Evolutionary conservation across 2,113 vertebrate species (phyloP).

Genomic region (Taurulus bubalis): DNA sequence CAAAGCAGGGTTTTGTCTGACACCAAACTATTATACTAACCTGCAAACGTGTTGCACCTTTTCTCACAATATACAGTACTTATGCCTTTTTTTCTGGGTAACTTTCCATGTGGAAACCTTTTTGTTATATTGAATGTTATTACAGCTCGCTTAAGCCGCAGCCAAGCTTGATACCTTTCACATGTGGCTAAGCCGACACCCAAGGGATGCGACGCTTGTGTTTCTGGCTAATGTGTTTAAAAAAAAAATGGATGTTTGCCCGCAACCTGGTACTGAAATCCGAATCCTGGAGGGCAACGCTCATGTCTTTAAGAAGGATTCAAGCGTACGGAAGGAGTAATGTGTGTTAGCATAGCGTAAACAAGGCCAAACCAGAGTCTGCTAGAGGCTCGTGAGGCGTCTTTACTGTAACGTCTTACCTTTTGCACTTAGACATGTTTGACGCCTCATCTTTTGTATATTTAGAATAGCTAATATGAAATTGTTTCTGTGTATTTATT

Average conservation of each 20-base stretch:
- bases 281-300: not conserved
- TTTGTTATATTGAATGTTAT: slow-evolving; percentile 63
- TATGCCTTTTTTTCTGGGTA: slow-evolving; percentile 60
- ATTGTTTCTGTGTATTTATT: slow-evolving; percentile 61
- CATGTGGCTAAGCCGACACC: not conserved
- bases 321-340: not conserved
- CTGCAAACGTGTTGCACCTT: slow-evolving; percentile 56
- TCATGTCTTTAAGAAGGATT: not conserved
- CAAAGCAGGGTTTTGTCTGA: slow-evolving; percentile 61
- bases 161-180: slow-evolving; percentile 37
- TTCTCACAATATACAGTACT: slow-evolving; percentile 50
- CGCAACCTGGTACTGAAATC: slow-evolving; percentile 6
- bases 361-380: slow-evolving; percentile 55
- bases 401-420: slow-evolving; percentile 60
- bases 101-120: slow-evolving; percentile 37
- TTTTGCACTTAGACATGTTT: slow-evolving; percentile 66
- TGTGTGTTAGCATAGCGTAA: slow-evolving; percentile 39
- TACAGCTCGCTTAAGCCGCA: slow-evolving; percentile 28
- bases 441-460: slow-evolving; percentile 54
- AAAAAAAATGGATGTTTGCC: slow-evolving; percentile 2
- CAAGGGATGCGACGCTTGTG: not conserved
- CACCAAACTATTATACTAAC: slow-evolving; percentile 57
- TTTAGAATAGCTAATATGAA: slow-evolving; percentile 50
- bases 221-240: not conserved
- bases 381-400: slow-evolving; percentile 33